Conservation (phyloP, 2,888 invertebrate genomes). For the Limenitis camilla region DNA sequence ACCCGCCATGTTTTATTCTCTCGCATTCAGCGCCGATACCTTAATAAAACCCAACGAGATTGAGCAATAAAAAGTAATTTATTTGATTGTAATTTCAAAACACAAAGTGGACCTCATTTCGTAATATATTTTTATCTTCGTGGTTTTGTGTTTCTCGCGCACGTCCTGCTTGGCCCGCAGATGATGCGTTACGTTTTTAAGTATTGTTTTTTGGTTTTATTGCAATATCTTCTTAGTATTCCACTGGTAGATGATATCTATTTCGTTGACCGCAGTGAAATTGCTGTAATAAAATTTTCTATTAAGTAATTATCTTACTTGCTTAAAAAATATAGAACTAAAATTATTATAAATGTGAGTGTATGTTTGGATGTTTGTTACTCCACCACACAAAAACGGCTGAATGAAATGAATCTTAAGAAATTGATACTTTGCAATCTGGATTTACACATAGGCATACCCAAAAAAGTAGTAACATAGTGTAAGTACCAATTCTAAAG, state of each 20-base stretch:
- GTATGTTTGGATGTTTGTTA: too few species aligned
- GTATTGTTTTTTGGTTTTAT: conserved; percentile 42
- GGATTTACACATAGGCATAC: too few species aligned
- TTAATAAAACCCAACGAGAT: conserved; percentile 74
- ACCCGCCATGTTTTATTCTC: conserved; percentile 70
- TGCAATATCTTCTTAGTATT: conserved; percentile 51
- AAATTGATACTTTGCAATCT: too few species aligned
- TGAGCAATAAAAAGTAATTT: conserved; percentile 75
- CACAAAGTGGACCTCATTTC: conserved; percentile 73
- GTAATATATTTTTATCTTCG: conserved; percentile 73
- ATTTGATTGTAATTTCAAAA: conserved; percentile 75
- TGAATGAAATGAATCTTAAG: too few species aligned
- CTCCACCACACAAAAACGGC: too few species aligned
- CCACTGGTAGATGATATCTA: conserved; percentile 47
- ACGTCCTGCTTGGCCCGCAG: conserved; percentile 53
- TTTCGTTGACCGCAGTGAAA: conserved; percentile 32
- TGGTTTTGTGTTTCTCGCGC: conserved; percentile 69
- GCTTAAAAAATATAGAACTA: too few species aligned
- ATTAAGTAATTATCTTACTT: neutral
- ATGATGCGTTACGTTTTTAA: conserved; percentile 48
- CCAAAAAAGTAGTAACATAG: too few species aligned
- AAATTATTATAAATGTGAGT: too few species aligned
- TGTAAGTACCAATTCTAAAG: too few species aligned
- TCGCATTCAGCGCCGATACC: conserved; percentile 69
- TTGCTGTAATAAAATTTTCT: neutral